Evolutionary conservation across 2,113 vertebrate genomes (phyloP).

Genomic region (Poecile atricapillus): DNA sequence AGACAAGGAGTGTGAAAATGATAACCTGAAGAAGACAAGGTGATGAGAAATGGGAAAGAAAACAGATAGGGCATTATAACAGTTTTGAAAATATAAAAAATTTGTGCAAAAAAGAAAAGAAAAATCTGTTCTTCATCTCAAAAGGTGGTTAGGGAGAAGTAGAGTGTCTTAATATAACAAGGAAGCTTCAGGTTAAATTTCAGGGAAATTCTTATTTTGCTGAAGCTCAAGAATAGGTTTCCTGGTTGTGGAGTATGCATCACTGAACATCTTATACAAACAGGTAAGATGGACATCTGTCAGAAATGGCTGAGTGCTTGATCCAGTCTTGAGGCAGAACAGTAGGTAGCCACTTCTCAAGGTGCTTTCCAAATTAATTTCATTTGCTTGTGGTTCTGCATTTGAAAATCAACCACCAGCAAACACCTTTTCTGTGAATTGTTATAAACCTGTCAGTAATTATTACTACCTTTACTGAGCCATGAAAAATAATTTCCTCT

Average conservation of each 20-base stretch:
- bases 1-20: not conserved
- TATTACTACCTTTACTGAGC: constrained; percentile 48
- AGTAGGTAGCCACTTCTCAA: not conserved
- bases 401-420: not conserved
- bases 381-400: not conserved
- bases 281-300: not conserved
- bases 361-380: not conserved
- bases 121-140: not conserved
- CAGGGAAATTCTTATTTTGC: not conserved
- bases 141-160: not conserved
- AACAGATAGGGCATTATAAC: not conserved
- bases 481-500: constrained; percentile 49
- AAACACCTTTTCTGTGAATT: not conserved
- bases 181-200: not conserved
- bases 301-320: not conserved
- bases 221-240: not conserved
- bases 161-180: not conserved
- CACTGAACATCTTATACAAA: not conserved
- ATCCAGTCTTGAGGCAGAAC: not conserved
- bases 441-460: constrained; percentile 30
- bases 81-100: not conserved
- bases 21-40: not conserved
- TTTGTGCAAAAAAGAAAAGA: not conserved
- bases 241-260: not conserved
- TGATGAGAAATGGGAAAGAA: not conserved